Percentiles rank a stretch among this genome's conserved stretches.
Conservation (phyloP, 2,797 vertebrate species). For the Gymnothorax javanicus region DNA sequence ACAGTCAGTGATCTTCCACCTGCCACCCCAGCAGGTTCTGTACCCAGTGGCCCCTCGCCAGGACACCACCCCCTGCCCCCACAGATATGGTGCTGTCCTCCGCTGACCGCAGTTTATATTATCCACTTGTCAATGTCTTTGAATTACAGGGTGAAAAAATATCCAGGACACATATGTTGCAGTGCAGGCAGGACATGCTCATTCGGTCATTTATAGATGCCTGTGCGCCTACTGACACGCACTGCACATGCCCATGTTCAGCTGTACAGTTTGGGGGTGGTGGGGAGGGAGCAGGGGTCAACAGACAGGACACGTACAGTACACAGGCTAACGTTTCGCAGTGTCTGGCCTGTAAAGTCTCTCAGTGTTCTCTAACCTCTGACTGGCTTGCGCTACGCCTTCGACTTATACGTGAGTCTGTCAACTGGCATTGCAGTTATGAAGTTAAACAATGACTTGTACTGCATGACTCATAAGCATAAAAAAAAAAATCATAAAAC, state of each 20-base stretch:
- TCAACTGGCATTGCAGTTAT: too few species aligned
- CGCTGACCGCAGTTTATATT: conserved; percentile 11
- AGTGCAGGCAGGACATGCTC: not conserved
- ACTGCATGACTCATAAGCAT: too few species aligned
- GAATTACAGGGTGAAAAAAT: not conserved
- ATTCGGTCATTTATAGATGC: conserved; percentile 40
- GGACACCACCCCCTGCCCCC: not conserved
- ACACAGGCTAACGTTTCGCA: not conserved
- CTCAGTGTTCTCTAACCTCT: not conserved
- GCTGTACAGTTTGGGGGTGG: conserved; percentile 28
- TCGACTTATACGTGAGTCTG: too few species aligned
- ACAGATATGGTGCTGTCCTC: not conserved
- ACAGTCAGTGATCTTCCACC: not conserved
- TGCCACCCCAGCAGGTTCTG: not conserved
- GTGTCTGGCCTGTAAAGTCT: not conserved
- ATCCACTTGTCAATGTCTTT: not conserved
- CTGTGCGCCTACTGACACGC: not conserved
- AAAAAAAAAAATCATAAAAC: not conserved
- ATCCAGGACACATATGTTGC: not conserved
- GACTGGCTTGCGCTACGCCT: not conserved
- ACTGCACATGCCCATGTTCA: conserved; percentile 7
- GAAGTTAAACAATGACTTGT: too few species aligned
- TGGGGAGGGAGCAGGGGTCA: not conserved
- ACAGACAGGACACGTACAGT: not conserved
- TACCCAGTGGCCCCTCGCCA: not conserved